Conservation (phyloP, 2,888 invertebrate species). For the Pterostichus madidus region DNA sequence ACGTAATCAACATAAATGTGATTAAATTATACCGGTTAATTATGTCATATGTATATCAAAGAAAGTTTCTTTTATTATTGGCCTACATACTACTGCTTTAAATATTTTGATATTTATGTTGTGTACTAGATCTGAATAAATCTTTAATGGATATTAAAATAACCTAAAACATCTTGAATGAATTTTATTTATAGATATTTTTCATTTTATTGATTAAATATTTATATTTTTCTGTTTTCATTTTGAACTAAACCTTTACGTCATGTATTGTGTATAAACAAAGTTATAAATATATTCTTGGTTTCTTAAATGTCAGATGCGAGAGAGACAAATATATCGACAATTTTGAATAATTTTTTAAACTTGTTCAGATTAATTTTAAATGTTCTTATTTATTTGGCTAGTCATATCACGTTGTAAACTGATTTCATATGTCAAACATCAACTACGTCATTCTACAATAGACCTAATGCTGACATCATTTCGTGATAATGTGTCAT, state of each 20-base stretch:
- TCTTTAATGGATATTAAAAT: slow-evolving; percentile 15
- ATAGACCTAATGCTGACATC: slow-evolving; percentile 55
- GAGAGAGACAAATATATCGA: background rate
- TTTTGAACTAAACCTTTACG: slow-evolving; percentile 16
- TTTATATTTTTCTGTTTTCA: slow-evolving; percentile 28
- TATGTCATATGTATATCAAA: slow-evolving; percentile 16
- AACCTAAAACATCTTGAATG: slow-evolving; percentile 36
- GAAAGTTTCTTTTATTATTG: slow-evolving; percentile 41
- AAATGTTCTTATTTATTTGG: slow-evolving; percentile 25
- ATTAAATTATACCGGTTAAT: slow-evolving; percentile 38
- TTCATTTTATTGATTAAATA: slow-evolving; percentile 45
- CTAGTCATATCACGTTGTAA: slow-evolving; percentile 33
- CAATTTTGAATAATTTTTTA: slow-evolving; percentile 1
- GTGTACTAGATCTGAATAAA: background rate
- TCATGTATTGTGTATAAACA: slow-evolving; percentile 35
- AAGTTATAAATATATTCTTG: slow-evolving; percentile 13
- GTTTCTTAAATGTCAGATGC: background rate
- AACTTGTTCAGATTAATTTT: slow-evolving; percentile 7
- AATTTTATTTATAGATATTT: slow-evolving; percentile 44
- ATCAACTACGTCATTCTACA: slow-evolving; percentile 48
- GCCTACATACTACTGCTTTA: slow-evolving; percentile 3
- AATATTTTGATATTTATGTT: background rate
- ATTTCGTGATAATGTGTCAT: slow-evolving; percentile 60
- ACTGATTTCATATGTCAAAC: slow-evolving; percentile 60
- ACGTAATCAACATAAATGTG: slow-evolving; percentile 29